Evolutionary conservation across 2,797 vertebrate genomes (phyloP).

Genomic region (Masticophis lateralis): DNA sequence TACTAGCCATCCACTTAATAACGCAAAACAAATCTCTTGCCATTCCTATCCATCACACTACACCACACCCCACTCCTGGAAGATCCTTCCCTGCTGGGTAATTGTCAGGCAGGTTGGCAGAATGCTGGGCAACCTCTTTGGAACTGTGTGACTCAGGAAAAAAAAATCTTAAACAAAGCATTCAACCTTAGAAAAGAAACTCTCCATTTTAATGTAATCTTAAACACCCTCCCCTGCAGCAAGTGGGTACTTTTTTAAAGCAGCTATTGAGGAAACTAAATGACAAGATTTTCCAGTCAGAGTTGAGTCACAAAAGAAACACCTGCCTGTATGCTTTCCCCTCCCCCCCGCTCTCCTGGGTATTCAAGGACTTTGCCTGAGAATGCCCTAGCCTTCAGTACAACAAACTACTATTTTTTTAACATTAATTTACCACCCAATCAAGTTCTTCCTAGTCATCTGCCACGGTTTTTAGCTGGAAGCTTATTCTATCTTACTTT

Average conservation of each 20-base stretch:
- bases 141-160: not conserved
- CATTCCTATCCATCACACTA: not conserved
- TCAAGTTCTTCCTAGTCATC: slow-evolving; percentile 34
- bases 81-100: not conserved
- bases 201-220: not conserved
- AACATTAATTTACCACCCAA: slow-evolving; percentile 50
- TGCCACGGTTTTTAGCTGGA: slow-evolving; percentile 33
- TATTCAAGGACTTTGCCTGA: slow-evolving; percentile 44
- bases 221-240: slow-evolving; percentile 21
- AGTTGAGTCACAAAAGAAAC: slow-evolving; percentile 7
- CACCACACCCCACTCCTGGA: not conserved
- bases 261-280: not conserved
- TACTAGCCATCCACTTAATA: not conserved
- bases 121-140: not conserved
- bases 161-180: slow-evolving; percentile 6
- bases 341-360: not conserved
- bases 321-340: slow-evolving; percentile 5
- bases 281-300: slow-evolving; percentile 27
- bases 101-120: not conserved
- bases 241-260: not conserved
- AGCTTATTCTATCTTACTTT: slow-evolving; percentile 37
- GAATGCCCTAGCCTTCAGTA: slow-evolving; percentile 24
- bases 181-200: not conserved
- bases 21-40: not conserved
- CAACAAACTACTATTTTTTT: slow-evolving; percentile 53